Percentiles rank a stretch among this genome's conserved stretches.
phyloP scores from a whole-genome alignment of 2,113 vertebrate genomes.

The Danionella cerebrum region DNA sequence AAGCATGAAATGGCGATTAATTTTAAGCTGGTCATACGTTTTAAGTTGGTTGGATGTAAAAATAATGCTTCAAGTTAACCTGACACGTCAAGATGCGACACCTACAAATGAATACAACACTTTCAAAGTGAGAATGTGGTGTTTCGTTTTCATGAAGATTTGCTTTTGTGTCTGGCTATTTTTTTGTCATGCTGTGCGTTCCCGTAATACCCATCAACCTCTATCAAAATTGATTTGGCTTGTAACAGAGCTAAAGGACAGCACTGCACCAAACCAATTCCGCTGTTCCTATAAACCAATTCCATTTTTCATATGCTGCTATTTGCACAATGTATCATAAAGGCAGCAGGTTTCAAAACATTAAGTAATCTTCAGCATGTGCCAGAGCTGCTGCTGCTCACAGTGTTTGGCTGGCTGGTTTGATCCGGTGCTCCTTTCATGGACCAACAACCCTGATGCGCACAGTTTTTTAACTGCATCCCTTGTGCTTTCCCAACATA shows the following conservation, averaged over 20 bases:
- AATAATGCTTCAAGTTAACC: too few relatives aligned
- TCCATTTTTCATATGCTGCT: conserved; percentile 16
- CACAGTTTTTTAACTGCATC: conserved; percentile 49
- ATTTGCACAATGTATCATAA: neutral
- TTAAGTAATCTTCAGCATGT: conserved; percentile 48
- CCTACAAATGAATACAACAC: too few relatives aligned
- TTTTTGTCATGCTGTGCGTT: neutral
- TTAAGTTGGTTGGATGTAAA: too few relatives aligned
- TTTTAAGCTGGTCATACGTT: too few relatives aligned
- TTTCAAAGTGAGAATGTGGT: too few relatives aligned
- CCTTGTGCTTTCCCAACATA: neutral
- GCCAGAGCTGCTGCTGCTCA: conserved; percentile 28
- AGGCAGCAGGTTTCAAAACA: conserved; percentile 46
- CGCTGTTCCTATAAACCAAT: conserved; percentile 17
- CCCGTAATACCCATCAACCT: neutral
- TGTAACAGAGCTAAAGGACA: neutral
- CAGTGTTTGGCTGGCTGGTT: conserved; percentile 30
- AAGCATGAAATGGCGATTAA: too few relatives aligned
- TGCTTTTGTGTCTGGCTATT: neutral
- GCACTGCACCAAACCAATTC: neutral
- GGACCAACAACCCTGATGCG: conserved; percentile 38
- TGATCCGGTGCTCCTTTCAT: conserved; percentile 50
- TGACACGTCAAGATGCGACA: too few relatives aligned
- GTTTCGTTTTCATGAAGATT: too few relatives aligned
- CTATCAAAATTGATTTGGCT: neutral